Percentiles rank a stretch among this genome's conserved stretches.
Conservation (phyloP, 2,113 vertebrate genomes). For the Ornithorhynchus anatinus region DNA sequence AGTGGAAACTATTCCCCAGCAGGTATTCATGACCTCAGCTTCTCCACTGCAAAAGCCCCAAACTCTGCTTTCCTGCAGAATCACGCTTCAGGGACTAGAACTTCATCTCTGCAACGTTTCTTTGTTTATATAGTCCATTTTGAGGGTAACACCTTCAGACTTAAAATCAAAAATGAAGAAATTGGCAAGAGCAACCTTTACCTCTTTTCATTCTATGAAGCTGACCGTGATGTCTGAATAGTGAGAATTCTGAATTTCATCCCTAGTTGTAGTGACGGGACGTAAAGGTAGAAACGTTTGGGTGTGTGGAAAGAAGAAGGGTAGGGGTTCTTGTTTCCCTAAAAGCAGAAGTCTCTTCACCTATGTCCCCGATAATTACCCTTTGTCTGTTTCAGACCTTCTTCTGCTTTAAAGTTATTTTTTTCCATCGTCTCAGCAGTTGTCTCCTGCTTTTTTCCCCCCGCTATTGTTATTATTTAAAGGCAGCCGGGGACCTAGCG, state of each 20-base stretch:
- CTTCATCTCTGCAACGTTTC: no score
- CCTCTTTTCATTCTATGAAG: no score
- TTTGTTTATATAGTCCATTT: no score
- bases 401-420: constrained; percentile 50
- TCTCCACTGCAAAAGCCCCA: no score
- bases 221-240: no score
- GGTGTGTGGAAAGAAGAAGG: background rate
- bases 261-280: background rate
- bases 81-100: no score
- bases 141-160: no score
- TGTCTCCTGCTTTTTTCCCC: constrained; percentile 47
- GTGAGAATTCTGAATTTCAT: background rate
- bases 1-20: no score
- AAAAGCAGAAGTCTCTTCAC: constrained; percentile 48
- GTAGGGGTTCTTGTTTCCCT: constrained; percentile 51
- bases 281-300: background rate
- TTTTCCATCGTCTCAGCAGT: constrained; percentile 49
- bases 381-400: constrained; percentile 40
- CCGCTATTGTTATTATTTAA: constrained; percentile 50
- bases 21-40: no score
- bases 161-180: no score
- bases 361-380: constrained; percentile 42
- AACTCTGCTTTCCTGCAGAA: no score
- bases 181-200: no score
- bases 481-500: constrained; percentile 37